These are phyloP conservation scores for Ptilodon capucinus DNA, from an alignment of 2,888 invertebrate genomes.

Conservation along the genomic window DNA sequence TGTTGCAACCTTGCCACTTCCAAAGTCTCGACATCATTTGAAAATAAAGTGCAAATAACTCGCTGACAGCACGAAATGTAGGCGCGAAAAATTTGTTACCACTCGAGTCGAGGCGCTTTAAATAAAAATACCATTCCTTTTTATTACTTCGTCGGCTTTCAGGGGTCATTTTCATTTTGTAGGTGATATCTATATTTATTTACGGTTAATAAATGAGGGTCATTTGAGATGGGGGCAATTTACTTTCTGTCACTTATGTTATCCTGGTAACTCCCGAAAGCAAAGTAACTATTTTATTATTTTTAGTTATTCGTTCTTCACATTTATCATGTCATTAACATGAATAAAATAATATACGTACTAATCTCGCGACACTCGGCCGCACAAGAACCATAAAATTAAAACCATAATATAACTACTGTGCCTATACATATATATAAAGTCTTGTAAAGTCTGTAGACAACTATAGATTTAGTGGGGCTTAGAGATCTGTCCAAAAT, in stretches of 20 bases:
- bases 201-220: constrained; percentile 15
- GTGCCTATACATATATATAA: not conserved
- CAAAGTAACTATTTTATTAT: no score
- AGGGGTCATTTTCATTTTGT: constrained; percentile 26
- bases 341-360: no score
- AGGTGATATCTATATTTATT: constrained; percentile 24
- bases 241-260: no score
- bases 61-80: constrained; percentile 39
- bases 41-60: constrained; percentile 43
- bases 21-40: constrained; percentile 24
- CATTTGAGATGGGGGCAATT: not conserved
- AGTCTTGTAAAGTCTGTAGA: not conserved
- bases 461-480: not conserved
- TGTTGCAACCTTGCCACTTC: constrained; percentile 21
- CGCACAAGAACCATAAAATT: no score
- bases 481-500: not conserved
- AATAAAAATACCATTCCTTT: constrained; percentile 45
- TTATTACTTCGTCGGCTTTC: constrained; percentile 24
- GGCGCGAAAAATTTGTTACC: constrained; percentile 45
- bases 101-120: constrained; percentile 30
- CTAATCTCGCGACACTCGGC: no score
- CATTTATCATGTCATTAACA: no score
- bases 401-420: no score
- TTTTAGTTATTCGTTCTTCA: no score
- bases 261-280: no score